Base-by-base conservation (phyloP, 1,140 invertebrate genomes). In the Contarinia nasturtii region DNA sequence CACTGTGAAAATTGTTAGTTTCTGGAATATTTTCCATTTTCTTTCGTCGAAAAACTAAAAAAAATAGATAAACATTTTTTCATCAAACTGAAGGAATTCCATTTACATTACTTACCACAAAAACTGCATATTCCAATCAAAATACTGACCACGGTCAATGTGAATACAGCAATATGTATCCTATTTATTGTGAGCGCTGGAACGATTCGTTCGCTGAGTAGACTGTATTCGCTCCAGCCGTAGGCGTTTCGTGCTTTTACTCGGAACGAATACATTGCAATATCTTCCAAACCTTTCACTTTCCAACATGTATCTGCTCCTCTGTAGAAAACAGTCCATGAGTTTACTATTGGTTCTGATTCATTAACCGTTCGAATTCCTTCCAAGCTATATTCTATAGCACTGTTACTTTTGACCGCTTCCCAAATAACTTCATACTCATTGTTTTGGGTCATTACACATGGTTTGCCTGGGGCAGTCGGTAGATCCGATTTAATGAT, bases 221-320 rank as follows among this genome's bases (percentile, higher is more conserved):
- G 54, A 54, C 80, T 84, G 19, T 68, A 63, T 17, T 69, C 58
- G 46, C 81, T 84, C 77, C 80, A 91, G n/a, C 89, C 90, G 60
- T 84, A 79, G 12, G 67, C 61, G 60, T 93, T 94, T 44, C 69
- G 65, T 0, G 87, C 86, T 36, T 77, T 71, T 17, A 87, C 85
- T 5, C 82, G 71, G 59, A 91, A 92, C 44, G 65, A 54, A 52
- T 71, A 69, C 8, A 75, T 65, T 49, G 81, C 80, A 7, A 72
- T 72, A 63, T 76, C 73, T 14, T 88, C 66, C 7, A 11, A 19
- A 1, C 74, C 74, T 1, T 71, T 68, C 12, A 91, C 76, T 37
- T 85, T 72, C 82, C 86, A 94, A 52, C 79, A 79, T 51, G 63
- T 64, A 73, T 79, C 73, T 27, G 79, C 80, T 45, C 83, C 87